Percentiles rank a stretch among this genome's conserved stretches.
phyloP scores from a whole-genome alignment of 2,888 invertebrate genomes.

The Amphipoea lucens region DNA sequence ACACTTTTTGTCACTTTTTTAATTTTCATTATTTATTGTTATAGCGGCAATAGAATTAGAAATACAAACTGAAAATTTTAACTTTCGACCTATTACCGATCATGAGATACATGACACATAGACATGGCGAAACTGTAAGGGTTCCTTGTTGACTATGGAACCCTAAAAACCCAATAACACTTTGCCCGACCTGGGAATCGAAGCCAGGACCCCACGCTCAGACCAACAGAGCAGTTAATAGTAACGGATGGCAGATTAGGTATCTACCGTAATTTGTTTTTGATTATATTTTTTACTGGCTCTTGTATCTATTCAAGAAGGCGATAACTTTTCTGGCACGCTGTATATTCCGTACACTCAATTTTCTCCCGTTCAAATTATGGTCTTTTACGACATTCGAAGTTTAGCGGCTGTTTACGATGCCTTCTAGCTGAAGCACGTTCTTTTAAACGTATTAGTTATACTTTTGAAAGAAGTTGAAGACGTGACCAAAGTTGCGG shows the following conservation, averaged over 20 bases:
- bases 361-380: not conserved
- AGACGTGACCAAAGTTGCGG: constrained; percentile 3
- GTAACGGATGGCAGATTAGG: not conserved
- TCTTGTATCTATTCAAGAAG: not conserved
- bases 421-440: not conserved
- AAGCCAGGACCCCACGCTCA: not conserved
- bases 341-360: not conserved
- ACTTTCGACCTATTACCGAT: too few relatives aligned
- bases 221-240: not conserved
- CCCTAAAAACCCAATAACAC: not conserved
- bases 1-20: too few relatives aligned
- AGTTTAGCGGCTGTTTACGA: constrained; percentile 3
- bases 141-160: too few relatives aligned
- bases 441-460: constrained; percentile 13
- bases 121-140: too few relatives aligned
- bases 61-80: too few relatives aligned
- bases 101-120: too few relatives aligned
- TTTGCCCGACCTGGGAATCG: not conserved
- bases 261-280: not conserved
- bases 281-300: not conserved
- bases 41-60: too few relatives aligned
- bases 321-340: not conserved
- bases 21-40: too few relatives aligned
- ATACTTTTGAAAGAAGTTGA: constrained; percentile 4
- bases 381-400: not conserved